These are phyloP conservation scores for Anastatus disparis DNA, from an alignment of 1,140 invertebrate genomes.

Conservation along the genomic window DNA sequence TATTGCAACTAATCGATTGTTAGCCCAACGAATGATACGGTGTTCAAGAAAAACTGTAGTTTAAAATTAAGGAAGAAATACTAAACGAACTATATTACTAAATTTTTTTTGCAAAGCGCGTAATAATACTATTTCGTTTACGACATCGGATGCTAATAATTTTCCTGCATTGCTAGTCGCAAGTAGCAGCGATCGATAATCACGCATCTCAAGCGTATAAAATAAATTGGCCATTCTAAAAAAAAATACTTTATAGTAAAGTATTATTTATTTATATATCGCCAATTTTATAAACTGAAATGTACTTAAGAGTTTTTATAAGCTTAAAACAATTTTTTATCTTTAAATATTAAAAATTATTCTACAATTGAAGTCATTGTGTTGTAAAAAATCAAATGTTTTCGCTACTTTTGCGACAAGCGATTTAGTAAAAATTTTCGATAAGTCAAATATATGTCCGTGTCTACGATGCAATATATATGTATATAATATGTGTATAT, in stretches of 20 bases:
- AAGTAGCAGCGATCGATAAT: slow-evolving; percentile 35
- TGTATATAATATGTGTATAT: no score
- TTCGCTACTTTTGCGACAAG: slow-evolving; percentile 39
- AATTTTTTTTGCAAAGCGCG: slow-evolving; percentile 13
- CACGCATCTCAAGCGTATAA: slow-evolving; percentile 9
- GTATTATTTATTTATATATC: slow-evolving; percentile 12
- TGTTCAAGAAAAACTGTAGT: slow-evolving; percentile 40
- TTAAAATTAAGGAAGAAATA: slow-evolving; percentile 18
- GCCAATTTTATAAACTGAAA: slow-evolving; percentile 1
- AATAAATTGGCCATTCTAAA: background rate
- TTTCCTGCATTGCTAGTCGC: slow-evolving; percentile 26
- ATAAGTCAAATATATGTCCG: slow-evolving; percentile 19
- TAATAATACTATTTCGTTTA: slow-evolving; percentile 20
- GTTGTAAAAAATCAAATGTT: background rate
- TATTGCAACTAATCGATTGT: slow-evolving; percentile 64
- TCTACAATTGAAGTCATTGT: slow-evolving; percentile 2
- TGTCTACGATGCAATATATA: slow-evolving; percentile 8
- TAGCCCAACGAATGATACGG: slow-evolving; percentile 59
- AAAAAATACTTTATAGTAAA: background rate
- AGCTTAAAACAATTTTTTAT: slow-evolving; percentile 2
- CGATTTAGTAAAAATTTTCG: slow-evolving; percentile 10
- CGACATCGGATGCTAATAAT: background rate
- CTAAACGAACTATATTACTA: slow-evolving; percentile 8
- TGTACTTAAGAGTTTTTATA: slow-evolving; percentile 29
- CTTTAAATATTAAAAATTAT: slow-evolving; percentile 15